phyloP scores from a whole-genome alignment of 2,797 vertebrate species.

The Crenichthys baileyi region DNA sequence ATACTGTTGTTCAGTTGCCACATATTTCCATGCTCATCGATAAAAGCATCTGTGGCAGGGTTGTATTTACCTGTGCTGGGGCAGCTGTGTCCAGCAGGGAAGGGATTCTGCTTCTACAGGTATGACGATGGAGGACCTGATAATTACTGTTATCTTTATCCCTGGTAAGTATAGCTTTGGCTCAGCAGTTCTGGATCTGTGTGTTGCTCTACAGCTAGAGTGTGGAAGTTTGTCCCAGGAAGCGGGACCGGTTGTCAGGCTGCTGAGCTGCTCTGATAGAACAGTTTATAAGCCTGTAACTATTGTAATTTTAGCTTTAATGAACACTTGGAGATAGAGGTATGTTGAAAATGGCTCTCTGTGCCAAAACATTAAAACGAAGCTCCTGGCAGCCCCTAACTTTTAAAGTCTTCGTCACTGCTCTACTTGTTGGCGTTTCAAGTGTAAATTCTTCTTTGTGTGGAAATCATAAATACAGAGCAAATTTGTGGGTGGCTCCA shows the following conservation, averaged over 20 bases:
- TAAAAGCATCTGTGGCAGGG: conserved; percentile 63
- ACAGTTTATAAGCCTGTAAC: conserved; percentile 76
- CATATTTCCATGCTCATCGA: conserved; percentile 37
- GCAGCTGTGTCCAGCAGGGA: conserved; percentile 67
- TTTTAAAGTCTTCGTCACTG: conserved; percentile 55
- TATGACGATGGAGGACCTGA: conserved; percentile 73
- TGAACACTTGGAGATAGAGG: conserved; percentile 70
- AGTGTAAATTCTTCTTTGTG: conserved; percentile 42
- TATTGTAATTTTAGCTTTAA: conserved; percentile 77
- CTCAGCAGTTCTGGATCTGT: conserved; percentile 50
- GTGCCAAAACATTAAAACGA: conserved; percentile 72
- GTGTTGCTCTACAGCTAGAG: conserved; percentile 49
- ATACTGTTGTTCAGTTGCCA: conserved; percentile 19
- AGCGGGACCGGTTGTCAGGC: conserved; percentile 52
- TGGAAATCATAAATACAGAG: conserved; percentile 31
- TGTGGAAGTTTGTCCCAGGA: conserved; percentile 43
- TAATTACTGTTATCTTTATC: conserved; percentile 79
- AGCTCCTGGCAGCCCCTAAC: conserved; percentile 59
- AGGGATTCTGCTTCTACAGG: conserved; percentile 68
- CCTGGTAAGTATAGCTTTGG: conserved; percentile 76
- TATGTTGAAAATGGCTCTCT: conserved; percentile 73
- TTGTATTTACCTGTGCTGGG: conserved; percentile 69
- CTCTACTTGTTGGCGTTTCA: conserved; percentile 48
- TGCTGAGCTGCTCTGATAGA: conserved; percentile 50
- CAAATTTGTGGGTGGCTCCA: conserved; percentile 18